Conservation (phyloP, 2,888 invertebrate genomes). For the Hipparchia semele region DNA sequence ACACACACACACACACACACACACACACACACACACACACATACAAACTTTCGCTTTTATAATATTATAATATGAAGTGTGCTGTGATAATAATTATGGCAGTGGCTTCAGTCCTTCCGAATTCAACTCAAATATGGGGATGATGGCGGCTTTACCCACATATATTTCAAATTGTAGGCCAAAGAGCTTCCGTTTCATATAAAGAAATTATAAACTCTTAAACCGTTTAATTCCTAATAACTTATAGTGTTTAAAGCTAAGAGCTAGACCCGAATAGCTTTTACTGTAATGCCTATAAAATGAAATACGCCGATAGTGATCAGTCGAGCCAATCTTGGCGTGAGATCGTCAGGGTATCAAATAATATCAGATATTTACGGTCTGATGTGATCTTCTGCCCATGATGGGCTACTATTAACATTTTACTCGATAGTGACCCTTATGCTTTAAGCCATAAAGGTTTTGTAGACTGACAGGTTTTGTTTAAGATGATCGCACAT, state of each 20-base stretch:
- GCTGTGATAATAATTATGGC: too few relatives aligned
- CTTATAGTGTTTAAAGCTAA: slow-evolving; percentile 26
- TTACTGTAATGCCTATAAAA: slow-evolving; percentile 36
- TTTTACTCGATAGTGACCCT: slow-evolving; percentile 5
- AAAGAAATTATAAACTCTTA: background rate
- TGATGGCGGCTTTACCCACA: background rate
- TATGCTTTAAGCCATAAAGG: slow-evolving; percentile 20
- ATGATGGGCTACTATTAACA: slow-evolving; percentile 11
- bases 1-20: too few relatives aligned
- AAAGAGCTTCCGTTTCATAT: background rate
- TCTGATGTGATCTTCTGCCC: slow-evolving; percentile 59
- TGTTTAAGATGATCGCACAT: slow-evolving; percentile 5
- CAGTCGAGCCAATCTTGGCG: slow-evolving; percentile 58
- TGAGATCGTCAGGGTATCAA: slow-evolving; percentile 57
- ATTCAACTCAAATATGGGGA: background rate
- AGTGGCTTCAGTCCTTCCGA: too few relatives aligned
- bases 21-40: too few relatives aligned
- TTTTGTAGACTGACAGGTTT: background rate
- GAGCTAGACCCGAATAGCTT: slow-evolving; percentile 27
- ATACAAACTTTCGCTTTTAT: too few relatives aligned
- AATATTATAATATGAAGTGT: too few relatives aligned
- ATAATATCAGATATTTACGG: slow-evolving; percentile 70
- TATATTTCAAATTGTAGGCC: background rate
- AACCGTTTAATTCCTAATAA: slow-evolving; percentile 28
- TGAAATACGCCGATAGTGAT: slow-evolving; percentile 60